Percentiles rank a stretch among this genome's conserved stretches.
These are phyloP conservation scores for Amniataba percoides DNA, from an alignment of 2,797 vertebrate genomes.

Conservation along the genomic window DNA sequence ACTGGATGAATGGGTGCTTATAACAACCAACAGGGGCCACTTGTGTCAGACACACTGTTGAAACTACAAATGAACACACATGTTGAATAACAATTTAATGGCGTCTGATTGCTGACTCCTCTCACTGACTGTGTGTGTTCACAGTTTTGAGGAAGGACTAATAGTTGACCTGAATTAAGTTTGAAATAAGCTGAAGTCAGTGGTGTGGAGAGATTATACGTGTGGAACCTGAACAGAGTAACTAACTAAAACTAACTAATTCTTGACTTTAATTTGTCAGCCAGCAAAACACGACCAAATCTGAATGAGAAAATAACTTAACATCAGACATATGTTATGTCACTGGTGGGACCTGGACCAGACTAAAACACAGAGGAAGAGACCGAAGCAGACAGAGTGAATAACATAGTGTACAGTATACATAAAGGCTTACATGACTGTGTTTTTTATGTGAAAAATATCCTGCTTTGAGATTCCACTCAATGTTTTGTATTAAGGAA, in stretches of 20 bases:
- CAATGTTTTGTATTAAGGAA: conserved; percentile 8
- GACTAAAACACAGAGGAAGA: background rate
- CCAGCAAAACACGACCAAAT: background rate
- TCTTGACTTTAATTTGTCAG: background rate
- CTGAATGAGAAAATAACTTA: no score
- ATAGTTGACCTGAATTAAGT: background rate
- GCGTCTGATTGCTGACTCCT: background rate
- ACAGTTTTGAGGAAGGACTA: background rate
- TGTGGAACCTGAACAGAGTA: background rate
- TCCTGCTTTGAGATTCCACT: conserved; percentile 7
- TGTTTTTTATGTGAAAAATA: background rate
- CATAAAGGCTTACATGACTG: background rate
- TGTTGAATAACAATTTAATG: background rate
- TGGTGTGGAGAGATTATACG: background rate
- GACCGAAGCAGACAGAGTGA: background rate
- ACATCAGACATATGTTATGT: background rate
- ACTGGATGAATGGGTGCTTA: background rate
- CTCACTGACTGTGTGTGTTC: background rate
- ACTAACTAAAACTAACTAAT: background rate
- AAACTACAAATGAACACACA: background rate
- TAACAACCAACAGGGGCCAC: background rate
- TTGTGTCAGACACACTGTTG: no score
- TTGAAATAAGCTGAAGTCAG: background rate
- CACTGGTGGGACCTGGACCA: background rate
- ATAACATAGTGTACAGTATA: background rate